Conservation (phyloP, 2,888 invertebrate genomes). For the Serripes groenlandicus region DNA sequence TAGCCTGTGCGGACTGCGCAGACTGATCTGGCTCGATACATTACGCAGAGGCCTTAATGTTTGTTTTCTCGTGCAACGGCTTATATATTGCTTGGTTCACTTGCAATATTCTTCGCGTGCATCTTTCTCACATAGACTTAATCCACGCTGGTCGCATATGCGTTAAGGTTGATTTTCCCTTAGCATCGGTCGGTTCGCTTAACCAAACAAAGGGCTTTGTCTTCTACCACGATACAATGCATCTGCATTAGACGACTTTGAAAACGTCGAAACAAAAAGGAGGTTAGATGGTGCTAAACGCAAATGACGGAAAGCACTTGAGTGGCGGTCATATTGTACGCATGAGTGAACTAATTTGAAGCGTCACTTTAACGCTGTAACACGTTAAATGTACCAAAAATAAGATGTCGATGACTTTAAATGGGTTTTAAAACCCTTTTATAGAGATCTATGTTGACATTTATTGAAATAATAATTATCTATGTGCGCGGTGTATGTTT, state of each 20-base stretch:
- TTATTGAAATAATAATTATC: constrained; percentile 9
- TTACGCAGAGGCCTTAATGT: too few relatives aligned
- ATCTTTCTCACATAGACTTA: too few relatives aligned
- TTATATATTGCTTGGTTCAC: too few relatives aligned
- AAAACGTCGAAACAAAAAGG: too few relatives aligned
- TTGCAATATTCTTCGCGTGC: too few relatives aligned
- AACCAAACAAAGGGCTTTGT: too few relatives aligned
- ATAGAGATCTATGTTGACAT: neutral
- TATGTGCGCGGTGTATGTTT: neutral
- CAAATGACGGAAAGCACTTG: neutral
- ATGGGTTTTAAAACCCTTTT: neutral
- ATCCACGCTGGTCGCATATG: too few relatives aligned
- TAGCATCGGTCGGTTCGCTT: neutral
- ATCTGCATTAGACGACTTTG: too few relatives aligned
- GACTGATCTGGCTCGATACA: too few relatives aligned
- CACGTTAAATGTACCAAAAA: constrained; percentile 22
- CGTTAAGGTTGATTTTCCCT: neutral
- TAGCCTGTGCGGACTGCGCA: too few relatives aligned
- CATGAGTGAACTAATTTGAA: constrained; percentile 14
- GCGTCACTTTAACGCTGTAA: constrained; percentile 10
- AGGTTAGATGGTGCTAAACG: constrained; percentile 4
- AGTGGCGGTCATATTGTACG: neutral
- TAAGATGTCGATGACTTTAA: constrained; percentile 11
- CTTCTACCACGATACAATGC: too few relatives aligned
- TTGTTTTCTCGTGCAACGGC: too few relatives aligned